Conservation (phyloP, 2,888 invertebrate species). For the Pomacea canaliculata region DNA sequence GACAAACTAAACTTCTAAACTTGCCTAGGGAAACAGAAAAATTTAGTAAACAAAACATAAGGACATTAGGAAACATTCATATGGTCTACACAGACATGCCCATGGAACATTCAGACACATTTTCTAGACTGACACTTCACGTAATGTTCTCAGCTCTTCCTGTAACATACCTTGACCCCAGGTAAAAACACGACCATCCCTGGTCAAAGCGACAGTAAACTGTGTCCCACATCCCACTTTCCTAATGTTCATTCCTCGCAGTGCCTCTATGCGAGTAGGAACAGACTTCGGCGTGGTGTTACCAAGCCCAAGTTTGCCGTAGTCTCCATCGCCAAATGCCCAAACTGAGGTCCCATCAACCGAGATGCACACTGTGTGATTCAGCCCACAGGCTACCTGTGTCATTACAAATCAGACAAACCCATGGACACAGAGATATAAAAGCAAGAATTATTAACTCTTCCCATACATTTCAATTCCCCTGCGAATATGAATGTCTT, state of each 20-base stretch:
- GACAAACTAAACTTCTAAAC: too few species aligned
- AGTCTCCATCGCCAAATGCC: conserved; percentile 79
- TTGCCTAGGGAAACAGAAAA: too few species aligned
- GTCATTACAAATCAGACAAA: not conserved
- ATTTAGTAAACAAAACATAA: too few species aligned
- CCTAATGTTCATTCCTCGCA: conserved; percentile 74
- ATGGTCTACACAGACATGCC: too few species aligned
- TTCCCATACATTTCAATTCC: too few species aligned
- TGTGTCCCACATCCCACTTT: conserved; percentile 78
- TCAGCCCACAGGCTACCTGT: conserved; percentile 76
- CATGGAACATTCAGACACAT: too few species aligned
- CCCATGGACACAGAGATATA: too few species aligned
- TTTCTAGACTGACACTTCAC: too few species aligned
- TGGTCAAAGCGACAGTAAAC: conserved; percentile 76
- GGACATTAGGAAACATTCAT: too few species aligned
- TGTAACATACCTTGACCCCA: conserved; percentile 72
- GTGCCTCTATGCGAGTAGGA: conserved; percentile 73
- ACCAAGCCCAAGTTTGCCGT: conserved; percentile 75
- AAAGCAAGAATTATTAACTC: too few species aligned
- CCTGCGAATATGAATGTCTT: too few species aligned
- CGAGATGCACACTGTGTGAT: conserved; percentile 77
- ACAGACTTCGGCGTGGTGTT: conserved; percentile 64
- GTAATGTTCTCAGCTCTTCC: too few species aligned
- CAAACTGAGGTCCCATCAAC: conserved; percentile 75
- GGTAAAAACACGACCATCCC: conserved; percentile 75